A percentile compares a stretch with the other conserved stretches of the same genome.
Conservation (phyloP, 2,113 vertebrate genomes). For the Emydocephalus ijimae region DNA sequence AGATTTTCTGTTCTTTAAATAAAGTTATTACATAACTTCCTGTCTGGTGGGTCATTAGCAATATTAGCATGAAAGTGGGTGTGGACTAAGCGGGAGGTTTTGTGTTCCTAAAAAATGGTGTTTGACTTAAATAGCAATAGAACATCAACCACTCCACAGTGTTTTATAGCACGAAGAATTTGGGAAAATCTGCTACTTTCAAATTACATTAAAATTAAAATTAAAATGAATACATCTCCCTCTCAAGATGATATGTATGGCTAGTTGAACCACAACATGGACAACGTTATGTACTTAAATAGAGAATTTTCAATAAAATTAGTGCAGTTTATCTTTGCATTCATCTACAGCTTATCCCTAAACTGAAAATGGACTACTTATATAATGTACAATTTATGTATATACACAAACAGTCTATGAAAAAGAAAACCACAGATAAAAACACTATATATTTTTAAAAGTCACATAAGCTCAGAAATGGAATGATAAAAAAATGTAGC, state of each 20-base stretch:
- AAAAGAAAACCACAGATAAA: background rate
- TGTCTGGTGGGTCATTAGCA: background rate
- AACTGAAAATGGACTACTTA: background rate
- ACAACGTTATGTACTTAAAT: background rate
- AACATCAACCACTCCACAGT: background rate
- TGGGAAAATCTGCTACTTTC: background rate
- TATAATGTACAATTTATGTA: background rate
- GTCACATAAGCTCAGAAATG: background rate
- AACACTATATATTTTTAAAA: background rate
- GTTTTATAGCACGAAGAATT: background rate
- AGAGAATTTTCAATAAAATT: background rate
- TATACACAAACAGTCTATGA: background rate
- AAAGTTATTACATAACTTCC: background rate
- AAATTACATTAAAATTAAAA: background rate
- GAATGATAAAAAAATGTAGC: background rate
- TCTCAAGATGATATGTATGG: too few relatives aligned
- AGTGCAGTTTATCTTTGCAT: background rate
- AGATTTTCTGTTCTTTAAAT: background rate
- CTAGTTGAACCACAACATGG: background rate
- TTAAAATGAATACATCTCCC: background rate
- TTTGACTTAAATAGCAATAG: background rate
- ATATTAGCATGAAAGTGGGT: background rate
- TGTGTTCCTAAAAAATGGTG: background rate
- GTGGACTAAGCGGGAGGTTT: background rate
- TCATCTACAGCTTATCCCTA: background rate